Conservation (phyloP, 2,888 invertebrate genomes). For the Fragum whitleyi region DNA sequence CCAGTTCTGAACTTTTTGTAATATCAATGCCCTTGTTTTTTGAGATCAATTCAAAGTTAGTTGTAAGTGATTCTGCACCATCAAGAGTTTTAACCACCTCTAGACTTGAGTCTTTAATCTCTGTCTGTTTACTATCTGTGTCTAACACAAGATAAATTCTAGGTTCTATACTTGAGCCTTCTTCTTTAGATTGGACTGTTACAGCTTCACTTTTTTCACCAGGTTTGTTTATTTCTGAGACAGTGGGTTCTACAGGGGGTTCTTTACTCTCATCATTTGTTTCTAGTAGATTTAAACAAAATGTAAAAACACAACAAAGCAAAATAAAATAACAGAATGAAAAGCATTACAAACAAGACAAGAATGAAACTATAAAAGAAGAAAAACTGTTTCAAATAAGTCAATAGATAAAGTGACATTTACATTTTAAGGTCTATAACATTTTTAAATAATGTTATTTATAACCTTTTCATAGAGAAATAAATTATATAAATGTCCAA, state of each 20-base stretch:
- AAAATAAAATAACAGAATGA: slow-evolving; percentile 34
- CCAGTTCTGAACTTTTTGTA: not conserved
- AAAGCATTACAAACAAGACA: slow-evolving; percentile 13
- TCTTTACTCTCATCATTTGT: slow-evolving; percentile 50
- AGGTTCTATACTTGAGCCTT: slow-evolving; percentile 32
- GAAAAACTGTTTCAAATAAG: too few species aligned
- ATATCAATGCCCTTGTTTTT: slow-evolving; percentile 7
- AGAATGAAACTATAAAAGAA: not conserved
- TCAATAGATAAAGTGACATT: too few species aligned
- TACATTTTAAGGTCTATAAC: too few species aligned
- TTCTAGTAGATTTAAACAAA: slow-evolving; percentile 53
- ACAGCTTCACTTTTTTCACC: slow-evolving; percentile 13
- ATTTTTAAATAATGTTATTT: too few species aligned
- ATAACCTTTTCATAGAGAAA: too few species aligned
- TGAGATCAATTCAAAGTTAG: slow-evolving; percentile 15
- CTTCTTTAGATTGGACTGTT: not conserved
- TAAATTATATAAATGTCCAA: too few species aligned
- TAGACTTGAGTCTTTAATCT: slow-evolving; percentile 1
- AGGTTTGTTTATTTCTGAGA: slow-evolving; percentile 32
- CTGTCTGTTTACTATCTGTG: not conserved
- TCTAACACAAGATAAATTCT: slow-evolving; percentile 26
- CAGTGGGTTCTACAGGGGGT: slow-evolving; percentile 37
- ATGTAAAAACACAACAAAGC: slow-evolving; percentile 36
- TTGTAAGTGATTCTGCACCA: not conserved
- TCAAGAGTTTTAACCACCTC: not conserved